phyloP scores from a whole-genome alignment of 2,888 invertebrate genomes.

The Bellardia pandia region DNA sequence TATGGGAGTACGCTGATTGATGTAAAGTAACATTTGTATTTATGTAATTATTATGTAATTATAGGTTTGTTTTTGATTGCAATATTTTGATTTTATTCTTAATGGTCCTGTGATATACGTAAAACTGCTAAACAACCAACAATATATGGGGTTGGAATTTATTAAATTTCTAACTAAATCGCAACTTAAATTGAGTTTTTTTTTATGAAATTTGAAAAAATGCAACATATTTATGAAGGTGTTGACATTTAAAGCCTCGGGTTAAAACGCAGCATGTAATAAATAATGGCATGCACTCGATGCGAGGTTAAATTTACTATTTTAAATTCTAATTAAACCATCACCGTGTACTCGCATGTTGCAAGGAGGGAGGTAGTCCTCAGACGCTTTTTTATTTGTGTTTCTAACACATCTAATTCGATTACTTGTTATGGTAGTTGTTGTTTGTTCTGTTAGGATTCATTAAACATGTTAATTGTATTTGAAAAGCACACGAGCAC shows the following conservation, averaged over 20 bases:
- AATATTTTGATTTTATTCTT: conserved; percentile 58
- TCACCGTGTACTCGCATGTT: background rate
- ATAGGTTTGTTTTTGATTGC: conserved; percentile 70
- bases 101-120: conserved; percentile 1
- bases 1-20: conserved; percentile 18
- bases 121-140: background rate
- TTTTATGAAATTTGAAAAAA: conserved; percentile 28
- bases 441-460: conserved; percentile 44
- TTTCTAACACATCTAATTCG: conserved; percentile 59
- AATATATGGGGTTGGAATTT: conserved; percentile 55
- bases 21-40: conserved; percentile 56
- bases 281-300: conserved; percentile 24
- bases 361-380: conserved; percentile 15
- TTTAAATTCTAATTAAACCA: conserved; percentile 49
- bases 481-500: conserved; percentile 8
- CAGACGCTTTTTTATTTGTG: conserved; percentile 30
- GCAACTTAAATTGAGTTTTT: conserved; percentile 56
- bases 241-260: conserved; percentile 64
- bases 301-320: conserved; percentile 58
- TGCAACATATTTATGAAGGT: conserved; percentile 70
- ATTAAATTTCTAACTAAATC: conserved; percentile 29
- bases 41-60: conserved; percentile 67
- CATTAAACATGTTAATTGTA: conserved; percentile 68
- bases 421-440: conserved; percentile 33
- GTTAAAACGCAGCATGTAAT: conserved; percentile 63